Evolutionary conservation across 2,888 invertebrate species (phyloP).

Genomic region (Tinea pellionella): DNA sequence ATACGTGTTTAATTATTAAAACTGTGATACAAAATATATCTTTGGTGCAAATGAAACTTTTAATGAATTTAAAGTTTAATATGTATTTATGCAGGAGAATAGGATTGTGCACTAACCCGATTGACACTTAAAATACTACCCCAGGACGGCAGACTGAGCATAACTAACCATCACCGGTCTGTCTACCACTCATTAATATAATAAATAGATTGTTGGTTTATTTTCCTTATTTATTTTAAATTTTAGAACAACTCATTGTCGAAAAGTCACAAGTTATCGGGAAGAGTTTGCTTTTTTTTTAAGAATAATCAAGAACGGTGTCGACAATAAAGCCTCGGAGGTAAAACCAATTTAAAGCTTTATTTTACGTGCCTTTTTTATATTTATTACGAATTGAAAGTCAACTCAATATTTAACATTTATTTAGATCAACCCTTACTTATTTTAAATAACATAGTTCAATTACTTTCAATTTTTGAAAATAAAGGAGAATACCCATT

Average conservation of each 20-base stretch:
- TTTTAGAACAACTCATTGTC: not conserved
- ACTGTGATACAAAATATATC: too few species aligned
- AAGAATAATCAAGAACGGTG: not conserved
- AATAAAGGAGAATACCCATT: too few species aligned
- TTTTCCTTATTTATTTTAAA: not conserved
- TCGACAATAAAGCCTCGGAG: not conserved
- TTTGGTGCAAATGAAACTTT: too few species aligned
- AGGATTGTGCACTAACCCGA: too few species aligned
- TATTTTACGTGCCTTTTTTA: not conserved
- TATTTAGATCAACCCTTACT: not conserved
- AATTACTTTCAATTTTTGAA: too few species aligned
- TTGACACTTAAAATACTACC: too few species aligned
- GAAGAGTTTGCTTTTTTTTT: not conserved
- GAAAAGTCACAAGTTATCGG: not conserved
- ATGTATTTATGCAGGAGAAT: too few species aligned
- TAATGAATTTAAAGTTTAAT: too few species aligned
- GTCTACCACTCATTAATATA: not conserved
- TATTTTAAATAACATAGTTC: too few species aligned
- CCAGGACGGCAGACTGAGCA: too few species aligned
- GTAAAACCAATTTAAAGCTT: conserved; percentile 10
- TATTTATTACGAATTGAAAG: not conserved
- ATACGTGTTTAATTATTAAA: too few species aligned
- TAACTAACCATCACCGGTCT: too few species aligned
- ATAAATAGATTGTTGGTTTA: not conserved
- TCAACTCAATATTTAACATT: not conserved